A percentile compares a stretch with the other conserved stretches of the same genome.
These are phyloP conservation scores for Octodon degus DNA, from an alignment of 2,113 vertebrate genomes.

Conservation along the genomic window DNA sequence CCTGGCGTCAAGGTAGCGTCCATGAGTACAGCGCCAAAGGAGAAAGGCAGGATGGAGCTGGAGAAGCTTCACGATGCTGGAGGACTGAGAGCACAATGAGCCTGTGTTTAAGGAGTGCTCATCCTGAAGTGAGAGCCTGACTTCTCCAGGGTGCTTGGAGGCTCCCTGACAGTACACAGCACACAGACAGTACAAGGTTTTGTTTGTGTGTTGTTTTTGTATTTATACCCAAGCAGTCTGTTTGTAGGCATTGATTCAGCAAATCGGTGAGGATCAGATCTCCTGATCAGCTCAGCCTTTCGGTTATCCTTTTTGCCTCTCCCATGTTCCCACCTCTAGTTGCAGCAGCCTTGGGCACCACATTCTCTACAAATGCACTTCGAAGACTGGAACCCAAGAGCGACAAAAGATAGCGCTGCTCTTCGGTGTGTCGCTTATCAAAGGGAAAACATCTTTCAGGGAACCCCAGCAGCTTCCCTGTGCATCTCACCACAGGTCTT, in stretches of 20 bases:
- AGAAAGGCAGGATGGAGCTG: background rate
- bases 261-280: background rate
- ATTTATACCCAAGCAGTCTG: background rate
- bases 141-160: background rate
- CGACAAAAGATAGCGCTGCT: background rate
- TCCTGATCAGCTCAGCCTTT: background rate
- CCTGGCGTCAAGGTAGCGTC: background rate
- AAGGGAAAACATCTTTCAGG: background rate
- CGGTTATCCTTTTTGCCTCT: background rate
- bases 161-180: background rate
- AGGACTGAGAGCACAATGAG: background rate
- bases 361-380: background rate
- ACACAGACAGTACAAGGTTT: background rate
- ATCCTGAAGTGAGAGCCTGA: too few species aligned
- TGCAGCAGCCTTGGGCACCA: background rate
- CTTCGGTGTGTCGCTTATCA: background rate
- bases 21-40: background rate
- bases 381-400: background rate
- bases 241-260: background rate
- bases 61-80: background rate
- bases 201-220: background rate
- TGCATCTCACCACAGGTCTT: background rate
- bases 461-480: background rate
- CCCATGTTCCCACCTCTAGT: background rate
- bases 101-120: accelerated